phyloP scores from a whole-genome alignment of 2,888 invertebrate genomes.

The Sinopyrophorus schimmeli region DNA sequence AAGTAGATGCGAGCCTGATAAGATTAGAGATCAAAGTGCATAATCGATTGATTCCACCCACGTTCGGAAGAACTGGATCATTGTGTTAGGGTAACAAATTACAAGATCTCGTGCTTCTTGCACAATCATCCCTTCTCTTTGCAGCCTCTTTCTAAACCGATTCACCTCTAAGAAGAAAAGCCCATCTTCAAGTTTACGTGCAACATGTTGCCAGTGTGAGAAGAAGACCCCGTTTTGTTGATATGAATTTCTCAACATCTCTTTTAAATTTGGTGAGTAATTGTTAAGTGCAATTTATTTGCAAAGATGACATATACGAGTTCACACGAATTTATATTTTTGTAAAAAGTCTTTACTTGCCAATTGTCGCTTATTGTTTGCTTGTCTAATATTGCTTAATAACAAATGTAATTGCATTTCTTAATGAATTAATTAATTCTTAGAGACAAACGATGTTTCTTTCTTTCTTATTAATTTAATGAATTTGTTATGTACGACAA shows the following conservation, averaged over 20 bases:
- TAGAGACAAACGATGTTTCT: too few relatives aligned
- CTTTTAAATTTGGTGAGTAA: constrained; percentile 32
- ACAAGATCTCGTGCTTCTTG: constrained; percentile 34
- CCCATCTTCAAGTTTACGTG: constrained; percentile 12
- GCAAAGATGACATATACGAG: too few relatives aligned
- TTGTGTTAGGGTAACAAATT: constrained; percentile 38
- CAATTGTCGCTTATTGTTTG: too few relatives aligned
- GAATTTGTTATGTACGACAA: too few relatives aligned
- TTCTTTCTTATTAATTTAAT: too few relatives aligned
- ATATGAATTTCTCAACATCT: constrained; percentile 30
- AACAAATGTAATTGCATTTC: too few relatives aligned
- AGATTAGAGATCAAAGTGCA: constrained; percentile 15
- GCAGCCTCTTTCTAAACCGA: constrained; percentile 27
- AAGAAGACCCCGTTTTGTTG: constrained; percentile 16
- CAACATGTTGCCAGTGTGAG: constrained; percentile 28
- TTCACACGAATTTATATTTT: too few relatives aligned
- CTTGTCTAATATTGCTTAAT: too few relatives aligned
- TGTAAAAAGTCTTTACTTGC: too few relatives aligned
- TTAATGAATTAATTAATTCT: too few relatives aligned
- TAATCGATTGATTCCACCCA: constrained; percentile 17
- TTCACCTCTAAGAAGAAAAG: constrained; percentile 27
- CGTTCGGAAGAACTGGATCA: constrained; percentile 16
- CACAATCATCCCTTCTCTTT: constrained; percentile 42
- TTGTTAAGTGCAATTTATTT: too few relatives aligned
- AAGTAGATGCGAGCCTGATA: too few relatives aligned